Evolutionary conservation across 2,888 invertebrate species (phyloP).

Genomic region (Macrophya alboannulata): DNA sequence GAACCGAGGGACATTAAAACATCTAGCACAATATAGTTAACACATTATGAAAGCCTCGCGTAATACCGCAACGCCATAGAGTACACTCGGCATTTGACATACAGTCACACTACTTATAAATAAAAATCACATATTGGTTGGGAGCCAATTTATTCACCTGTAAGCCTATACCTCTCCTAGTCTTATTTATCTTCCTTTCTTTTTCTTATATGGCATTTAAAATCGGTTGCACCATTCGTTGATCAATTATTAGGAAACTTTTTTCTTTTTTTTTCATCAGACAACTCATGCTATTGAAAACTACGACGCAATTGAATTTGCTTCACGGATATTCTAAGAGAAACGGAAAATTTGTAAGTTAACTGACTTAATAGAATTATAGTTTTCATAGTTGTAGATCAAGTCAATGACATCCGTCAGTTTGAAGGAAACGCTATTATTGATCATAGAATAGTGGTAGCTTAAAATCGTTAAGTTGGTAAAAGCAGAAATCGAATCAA

Average conservation of each 20-base stretch:
- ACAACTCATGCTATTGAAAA: not conserved
- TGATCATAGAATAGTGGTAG: not conserved
- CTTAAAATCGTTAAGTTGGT: not conserved
- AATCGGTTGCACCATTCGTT: slow-evolving; percentile 12
- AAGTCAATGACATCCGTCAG: not conserved
- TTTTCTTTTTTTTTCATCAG: not conserved
- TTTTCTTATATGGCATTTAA: not conserved
- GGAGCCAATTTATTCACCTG: not conserved
- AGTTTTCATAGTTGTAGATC: not conserved
- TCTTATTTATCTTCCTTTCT: not conserved
- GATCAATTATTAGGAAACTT: slow-evolving; percentile 29
- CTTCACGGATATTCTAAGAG: not conserved
- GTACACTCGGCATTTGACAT: slow-evolving; percentile 31
- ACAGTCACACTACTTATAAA: slow-evolving; percentile 16
- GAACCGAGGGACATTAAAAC: not conserved
- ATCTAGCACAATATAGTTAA: slow-evolving; percentile 8
- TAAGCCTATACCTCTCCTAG: not conserved
- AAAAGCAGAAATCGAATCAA: not conserved
- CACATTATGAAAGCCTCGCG: slow-evolving; percentile 29
- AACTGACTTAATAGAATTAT: not conserved
- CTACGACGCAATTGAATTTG: not conserved
- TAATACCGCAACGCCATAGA: not conserved
- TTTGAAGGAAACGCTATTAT: not conserved
- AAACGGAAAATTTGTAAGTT: not conserved
- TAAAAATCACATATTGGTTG: slow-evolving; percentile 4